Evolutionary conservation across 2,888 invertebrate species (phyloP).

Genomic region (Rhaphigaster nebulosa): DNA sequence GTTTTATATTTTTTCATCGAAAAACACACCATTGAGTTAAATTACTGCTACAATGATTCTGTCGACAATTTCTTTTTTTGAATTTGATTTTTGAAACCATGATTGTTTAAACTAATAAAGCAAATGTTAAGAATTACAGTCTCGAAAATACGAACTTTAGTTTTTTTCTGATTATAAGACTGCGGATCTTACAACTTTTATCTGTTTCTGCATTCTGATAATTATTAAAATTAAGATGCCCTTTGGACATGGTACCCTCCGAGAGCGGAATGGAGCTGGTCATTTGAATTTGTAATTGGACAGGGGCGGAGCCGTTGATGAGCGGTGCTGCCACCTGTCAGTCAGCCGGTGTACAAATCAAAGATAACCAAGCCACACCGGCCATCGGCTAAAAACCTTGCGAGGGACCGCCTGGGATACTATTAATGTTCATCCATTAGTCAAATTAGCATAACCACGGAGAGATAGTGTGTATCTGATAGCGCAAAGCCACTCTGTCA

Average conservation of each 20-base stretch:
- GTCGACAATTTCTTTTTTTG: too few species aligned
- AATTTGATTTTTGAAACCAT: too few species aligned
- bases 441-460: not conserved
- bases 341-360: not conserved
- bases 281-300: slow-evolving; percentile 26
- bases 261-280: not conserved
- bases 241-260: not conserved
- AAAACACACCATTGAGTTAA: too few species aligned
- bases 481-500: not conserved
- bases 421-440: not conserved
- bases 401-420: not conserved
- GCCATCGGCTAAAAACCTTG: not conserved
- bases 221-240: not conserved
- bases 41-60: too few species aligned
- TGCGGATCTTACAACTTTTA: not conserved
- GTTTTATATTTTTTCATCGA: too few species aligned
- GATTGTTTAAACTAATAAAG: too few species aligned
- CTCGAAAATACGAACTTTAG: too few species aligned
- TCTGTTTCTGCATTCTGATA: not conserved
- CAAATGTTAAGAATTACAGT: too few species aligned
- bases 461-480: not conserved
- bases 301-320: not conserved
- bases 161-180: too few species aligned
- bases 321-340: not conserved
- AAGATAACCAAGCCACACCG: not conserved